Evolutionary conservation across 2,113 vertebrate species (phyloP).

Genomic region (Chloroceryle aenea): DNA sequence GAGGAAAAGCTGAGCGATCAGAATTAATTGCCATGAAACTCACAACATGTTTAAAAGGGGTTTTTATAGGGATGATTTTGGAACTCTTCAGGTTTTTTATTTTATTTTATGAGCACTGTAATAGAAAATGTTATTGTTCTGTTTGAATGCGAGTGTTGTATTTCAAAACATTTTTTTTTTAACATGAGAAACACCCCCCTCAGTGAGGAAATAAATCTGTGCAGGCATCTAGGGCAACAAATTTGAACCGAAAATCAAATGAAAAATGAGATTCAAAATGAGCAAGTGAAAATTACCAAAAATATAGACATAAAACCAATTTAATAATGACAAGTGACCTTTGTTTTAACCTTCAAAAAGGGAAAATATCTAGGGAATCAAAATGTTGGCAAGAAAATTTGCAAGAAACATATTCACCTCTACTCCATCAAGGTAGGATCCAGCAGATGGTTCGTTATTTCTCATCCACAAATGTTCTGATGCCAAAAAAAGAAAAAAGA

Average conservation of each 20-base stretch:
- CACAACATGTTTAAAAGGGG: accelerated
- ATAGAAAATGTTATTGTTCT: not conserved
- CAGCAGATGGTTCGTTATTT: not conserved
- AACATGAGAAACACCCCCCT: not conserved
- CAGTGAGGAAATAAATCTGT: not conserved
- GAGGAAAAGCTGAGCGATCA: not conserved
- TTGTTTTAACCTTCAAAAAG: not conserved
- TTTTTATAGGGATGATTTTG: not conserved
- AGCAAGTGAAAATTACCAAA: not conserved
- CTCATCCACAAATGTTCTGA: not conserved
- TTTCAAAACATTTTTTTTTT: not conserved
- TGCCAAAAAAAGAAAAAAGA: not conserved
- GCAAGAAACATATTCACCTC: not conserved
- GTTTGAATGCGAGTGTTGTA: not conserved
- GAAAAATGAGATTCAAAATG: not conserved
- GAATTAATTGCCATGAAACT: not conserved
- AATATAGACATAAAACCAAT: not conserved
- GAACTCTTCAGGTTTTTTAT: not conserved
- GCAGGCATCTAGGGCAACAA: not conserved
- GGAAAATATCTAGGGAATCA: not conserved
- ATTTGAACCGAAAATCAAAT: not conserved
- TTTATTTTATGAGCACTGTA: not conserved
- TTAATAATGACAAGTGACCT: not conserved
- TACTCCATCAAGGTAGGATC: not conserved
- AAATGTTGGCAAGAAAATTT: not conserved